These are phyloP conservation scores for Terrapene triunguis DNA, from an alignment of 2,113 vertebrate species.

Conservation along the genomic window DNA sequence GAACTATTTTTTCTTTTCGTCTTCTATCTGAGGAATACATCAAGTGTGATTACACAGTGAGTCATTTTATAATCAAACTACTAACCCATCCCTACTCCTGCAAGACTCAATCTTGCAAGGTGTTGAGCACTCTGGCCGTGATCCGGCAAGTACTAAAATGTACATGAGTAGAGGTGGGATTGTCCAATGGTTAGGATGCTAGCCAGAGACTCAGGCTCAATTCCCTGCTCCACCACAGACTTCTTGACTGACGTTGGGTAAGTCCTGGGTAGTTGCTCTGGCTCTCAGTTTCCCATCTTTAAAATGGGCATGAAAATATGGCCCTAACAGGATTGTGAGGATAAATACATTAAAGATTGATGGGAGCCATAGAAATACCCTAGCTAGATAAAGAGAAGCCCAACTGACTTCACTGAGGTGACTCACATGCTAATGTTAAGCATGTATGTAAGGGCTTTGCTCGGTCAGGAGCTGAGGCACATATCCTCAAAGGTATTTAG, in stretches of 20 bases:
- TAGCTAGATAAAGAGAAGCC: neutral
- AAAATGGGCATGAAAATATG: neutral
- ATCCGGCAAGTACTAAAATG: neutral
- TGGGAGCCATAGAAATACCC: neutral
- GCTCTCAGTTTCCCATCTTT: neutral
- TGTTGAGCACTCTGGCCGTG: neutral
- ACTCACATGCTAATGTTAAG: neutral
- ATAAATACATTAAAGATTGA: neutral
- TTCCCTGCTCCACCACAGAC: constrained; percentile 11
- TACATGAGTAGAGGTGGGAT: neutral
- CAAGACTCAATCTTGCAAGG: neutral
- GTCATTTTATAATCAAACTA: neutral
- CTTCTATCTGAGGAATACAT: neutral
- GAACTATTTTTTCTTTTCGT: neutral
- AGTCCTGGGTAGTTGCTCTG: neutral
- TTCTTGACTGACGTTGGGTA: constrained; percentile 46
- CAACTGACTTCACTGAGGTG: neutral
- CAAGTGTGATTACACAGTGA: neutral
- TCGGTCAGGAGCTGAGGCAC: neutral
- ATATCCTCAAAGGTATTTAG: neutral
- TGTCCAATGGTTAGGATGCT: neutral
- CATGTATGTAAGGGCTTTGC: neutral
- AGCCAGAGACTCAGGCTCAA: neutral
- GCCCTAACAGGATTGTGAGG: neutral
- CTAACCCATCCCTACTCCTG: neutral